Percentiles rank a stretch among this genome's conserved stretches.
phyloP scores from a whole-genome alignment of 2,888 invertebrate genomes.

The Mythimna impura region DNA sequence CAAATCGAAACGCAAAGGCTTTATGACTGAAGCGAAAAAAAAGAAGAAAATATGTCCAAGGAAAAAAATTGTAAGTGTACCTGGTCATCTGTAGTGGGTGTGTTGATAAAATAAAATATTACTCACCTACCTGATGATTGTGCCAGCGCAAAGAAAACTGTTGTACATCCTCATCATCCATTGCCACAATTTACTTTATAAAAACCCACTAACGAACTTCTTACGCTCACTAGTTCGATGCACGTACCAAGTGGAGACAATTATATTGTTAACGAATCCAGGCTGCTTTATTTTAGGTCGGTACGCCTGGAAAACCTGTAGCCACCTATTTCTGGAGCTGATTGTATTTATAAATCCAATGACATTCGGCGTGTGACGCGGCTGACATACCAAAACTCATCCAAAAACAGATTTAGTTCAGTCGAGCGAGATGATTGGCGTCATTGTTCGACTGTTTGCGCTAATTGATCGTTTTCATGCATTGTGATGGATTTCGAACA shows the following conservation, averaged over 20 bases:
- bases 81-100: slow-evolving; percentile 74
- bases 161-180: slow-evolving; percentile 92
- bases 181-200: slow-evolving; percentile 73
- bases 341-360: slow-evolving; percentile 91
- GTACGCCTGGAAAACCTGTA: slow-evolving; percentile 91
- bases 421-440: slow-evolving; percentile 85
- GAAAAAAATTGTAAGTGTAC: slow-evolving; percentile 64
- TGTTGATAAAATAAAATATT: slow-evolving; percentile 78
- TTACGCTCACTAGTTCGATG: slow-evolving; percentile 80
- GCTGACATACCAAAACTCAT: slow-evolving; percentile 89
- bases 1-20: slow-evolving; percentile 54
- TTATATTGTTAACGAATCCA: slow-evolving; percentile 90
- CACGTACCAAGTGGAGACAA: slow-evolving; percentile 83
- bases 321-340: slow-evolving; percentile 91
- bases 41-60: slow-evolving; percentile 53
- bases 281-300: slow-evolving; percentile 90
- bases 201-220: slow-evolving; percentile 76
- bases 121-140: slow-evolving; percentile 93
- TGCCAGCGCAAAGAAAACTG: slow-evolving; percentile 97
- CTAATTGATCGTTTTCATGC: slow-evolving; percentile 75
- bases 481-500: slow-evolving; percentile 53
- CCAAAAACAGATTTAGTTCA: slow-evolving; percentile 90
- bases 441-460: slow-evolving; percentile 84
- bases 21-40: slow-evolving; percentile 60
- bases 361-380: slow-evolving; percentile 90